Evolutionary conservation across 2,888 invertebrate species (phyloP).

Genomic region (Platerodrilus igneus): DNA sequence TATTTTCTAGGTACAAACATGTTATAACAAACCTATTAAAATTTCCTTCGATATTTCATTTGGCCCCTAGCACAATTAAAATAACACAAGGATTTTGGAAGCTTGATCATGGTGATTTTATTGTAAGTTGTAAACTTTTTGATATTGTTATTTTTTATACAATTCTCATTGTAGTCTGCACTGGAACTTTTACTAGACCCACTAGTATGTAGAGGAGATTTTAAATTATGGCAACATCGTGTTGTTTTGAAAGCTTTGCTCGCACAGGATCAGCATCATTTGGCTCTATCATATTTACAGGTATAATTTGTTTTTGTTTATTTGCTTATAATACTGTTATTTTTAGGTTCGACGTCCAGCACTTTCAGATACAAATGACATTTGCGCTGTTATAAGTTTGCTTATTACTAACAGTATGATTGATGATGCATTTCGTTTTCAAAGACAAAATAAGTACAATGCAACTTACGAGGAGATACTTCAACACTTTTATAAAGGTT

Average conservation of each 20-base stretch:
- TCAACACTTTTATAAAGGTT: slow-evolving; percentile 61
- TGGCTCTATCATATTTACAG: slow-evolving; percentile 67
- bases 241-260: slow-evolving; percentile 63
- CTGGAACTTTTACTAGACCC: slow-evolving; percentile 61
- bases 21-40: slow-evolving; percentile 69
- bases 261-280: slow-evolving; percentile 62
- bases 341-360: slow-evolving; percentile 46
- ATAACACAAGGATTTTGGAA: slow-evolving; percentile 86
- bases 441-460: slow-evolving; percentile 53
- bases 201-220: slow-evolving; percentile 51
- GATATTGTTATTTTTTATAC: slow-evolving; percentile 8
- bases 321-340: slow-evolving; percentile 4
- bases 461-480: slow-evolving; percentile 51
- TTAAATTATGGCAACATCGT: slow-evolving; percentile 70
- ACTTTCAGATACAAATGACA: slow-evolving; percentile 43
- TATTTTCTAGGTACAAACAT: slow-evolving; percentile 51
- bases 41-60: slow-evolving; percentile 74
- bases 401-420: slow-evolving; percentile 61
- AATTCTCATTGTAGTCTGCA: slow-evolving; percentile 54
- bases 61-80: slow-evolving; percentile 70
- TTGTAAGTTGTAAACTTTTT: slow-evolving; percentile 51
- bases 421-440: slow-evolving; percentile 62
- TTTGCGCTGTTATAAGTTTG: slow-evolving; percentile 56
- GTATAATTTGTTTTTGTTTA: slow-evolving; percentile 38
- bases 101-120: slow-evolving; percentile 79